These are phyloP conservation scores for Drosophila gunungcola DNA, from an alignment of 1,140 invertebrate genomes.

Conservation along the genomic window DNA sequence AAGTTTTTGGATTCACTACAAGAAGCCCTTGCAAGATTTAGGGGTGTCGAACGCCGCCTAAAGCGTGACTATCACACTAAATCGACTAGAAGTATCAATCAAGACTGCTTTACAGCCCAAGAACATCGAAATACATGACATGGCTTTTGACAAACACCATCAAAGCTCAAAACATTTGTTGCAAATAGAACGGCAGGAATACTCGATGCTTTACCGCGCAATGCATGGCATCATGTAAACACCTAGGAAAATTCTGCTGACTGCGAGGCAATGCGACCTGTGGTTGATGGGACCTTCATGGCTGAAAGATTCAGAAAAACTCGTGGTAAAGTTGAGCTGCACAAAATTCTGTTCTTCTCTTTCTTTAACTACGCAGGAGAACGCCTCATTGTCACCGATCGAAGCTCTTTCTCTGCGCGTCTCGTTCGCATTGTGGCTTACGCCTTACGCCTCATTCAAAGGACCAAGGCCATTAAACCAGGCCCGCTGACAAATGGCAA, in stretches of 20 bases:
- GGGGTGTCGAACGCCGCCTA: too few species aligned
- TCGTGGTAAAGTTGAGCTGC: background rate
- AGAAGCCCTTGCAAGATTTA: background rate
- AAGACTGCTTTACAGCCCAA: too few species aligned
- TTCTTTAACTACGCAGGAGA: background rate
- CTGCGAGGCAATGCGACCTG: background rate
- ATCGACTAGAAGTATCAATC: too few species aligned
- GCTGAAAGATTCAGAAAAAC: background rate
- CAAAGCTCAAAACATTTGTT: background rate
- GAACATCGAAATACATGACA: too few species aligned
- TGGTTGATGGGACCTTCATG: background rate
- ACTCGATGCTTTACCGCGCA: background rate
- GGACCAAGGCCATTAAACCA: too few species aligned
- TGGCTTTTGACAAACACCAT: background rate
- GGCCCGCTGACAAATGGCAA: too few species aligned
- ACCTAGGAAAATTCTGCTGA: background rate
- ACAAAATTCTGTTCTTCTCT: background rate
- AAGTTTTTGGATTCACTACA: slow-evolving; percentile 1
- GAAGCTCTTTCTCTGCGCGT: background rate
- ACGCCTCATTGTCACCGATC: background rate
- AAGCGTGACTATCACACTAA: too few species aligned
- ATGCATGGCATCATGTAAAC: background rate
- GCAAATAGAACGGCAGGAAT: background rate
- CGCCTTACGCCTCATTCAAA: too few species aligned
- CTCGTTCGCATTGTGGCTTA: too few species aligned